Percentiles rank a stretch among this genome's conserved stretches.
Evolutionary conservation across 2,888 invertebrate species (phyloP).

Genomic region (Diachrysia chrysitis): DNA sequence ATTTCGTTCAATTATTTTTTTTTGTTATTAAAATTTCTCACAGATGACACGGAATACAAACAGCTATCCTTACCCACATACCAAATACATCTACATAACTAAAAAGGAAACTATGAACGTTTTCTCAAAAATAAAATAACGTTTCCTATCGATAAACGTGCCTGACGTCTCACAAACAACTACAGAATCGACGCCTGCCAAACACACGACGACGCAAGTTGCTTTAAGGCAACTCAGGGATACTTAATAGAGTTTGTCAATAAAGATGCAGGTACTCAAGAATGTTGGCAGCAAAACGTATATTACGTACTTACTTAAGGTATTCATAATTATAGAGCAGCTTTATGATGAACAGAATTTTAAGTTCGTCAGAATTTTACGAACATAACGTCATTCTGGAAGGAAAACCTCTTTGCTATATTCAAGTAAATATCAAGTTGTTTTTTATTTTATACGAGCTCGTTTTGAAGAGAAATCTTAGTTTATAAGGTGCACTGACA

Average conservation of each 20-base stretch:
- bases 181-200: conserved; percentile 29
- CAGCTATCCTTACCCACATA: not conserved
- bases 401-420: too few species aligned
- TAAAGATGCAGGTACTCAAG: not conserved
- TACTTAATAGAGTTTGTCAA: conserved; percentile 29
- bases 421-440: too few species aligned
- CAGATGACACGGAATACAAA: not conserved
- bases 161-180: conserved; percentile 15
- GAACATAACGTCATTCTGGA: too few species aligned
- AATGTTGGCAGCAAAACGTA: not conserved
- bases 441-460: too few species aligned
- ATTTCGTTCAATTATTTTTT: too few species aligned
- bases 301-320: not conserved
- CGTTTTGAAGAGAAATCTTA: too few species aligned
- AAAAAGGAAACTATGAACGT: not conserved
- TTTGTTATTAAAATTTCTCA: too few species aligned
- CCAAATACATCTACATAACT: not conserved
- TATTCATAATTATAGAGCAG: too few species aligned
- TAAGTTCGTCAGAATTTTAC: too few species aligned
- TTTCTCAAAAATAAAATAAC: not conserved
- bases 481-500: too few species aligned
- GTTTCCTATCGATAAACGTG: not conserved
- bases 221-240: conserved; percentile 10
- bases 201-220: conserved; percentile 9
- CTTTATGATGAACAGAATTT: too few species aligned